Evolutionary conservation across 2,113 vertebrate species (phyloP).

Genomic region (Columba livia): DNA sequence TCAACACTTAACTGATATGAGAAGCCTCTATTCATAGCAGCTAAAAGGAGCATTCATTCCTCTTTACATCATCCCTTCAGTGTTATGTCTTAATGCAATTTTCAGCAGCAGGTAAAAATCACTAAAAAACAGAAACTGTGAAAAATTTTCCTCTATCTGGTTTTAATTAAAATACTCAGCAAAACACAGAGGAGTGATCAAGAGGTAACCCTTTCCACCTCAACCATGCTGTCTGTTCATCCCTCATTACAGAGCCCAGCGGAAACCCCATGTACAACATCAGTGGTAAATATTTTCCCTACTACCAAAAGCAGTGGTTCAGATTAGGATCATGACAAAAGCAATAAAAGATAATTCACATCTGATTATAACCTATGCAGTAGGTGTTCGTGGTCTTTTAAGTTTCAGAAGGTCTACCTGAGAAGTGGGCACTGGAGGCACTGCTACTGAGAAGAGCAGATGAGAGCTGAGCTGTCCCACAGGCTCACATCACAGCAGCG

Average conservation of each 20-base stretch:
- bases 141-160: constrained; percentile 13
- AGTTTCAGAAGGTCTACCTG: background rate
- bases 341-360: background rate
- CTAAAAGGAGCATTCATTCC: constrained; percentile 54
- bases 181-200: background rate
- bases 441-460: background rate
- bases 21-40: constrained; percentile 29
- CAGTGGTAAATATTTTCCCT: background rate
- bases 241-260: accelerated
- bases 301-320: background rate
- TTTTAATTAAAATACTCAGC: constrained; percentile 34
- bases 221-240: background rate
- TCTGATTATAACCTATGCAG: background rate
- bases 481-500: background rate
- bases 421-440: background rate
- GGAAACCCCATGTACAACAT: accelerated
- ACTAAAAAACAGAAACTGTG: background rate
- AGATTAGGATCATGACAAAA: background rate
- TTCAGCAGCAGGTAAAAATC: constrained; percentile 39
- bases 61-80: constrained; percentile 22
- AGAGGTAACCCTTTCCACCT: background rate
- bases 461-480: background rate
- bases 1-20: constrained; percentile 32
- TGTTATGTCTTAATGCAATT: background rate
- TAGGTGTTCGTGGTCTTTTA: background rate